phyloP scores from a whole-genome alignment of 2,888 invertebrate genomes.

The Neoscelio sp. region DNA sequence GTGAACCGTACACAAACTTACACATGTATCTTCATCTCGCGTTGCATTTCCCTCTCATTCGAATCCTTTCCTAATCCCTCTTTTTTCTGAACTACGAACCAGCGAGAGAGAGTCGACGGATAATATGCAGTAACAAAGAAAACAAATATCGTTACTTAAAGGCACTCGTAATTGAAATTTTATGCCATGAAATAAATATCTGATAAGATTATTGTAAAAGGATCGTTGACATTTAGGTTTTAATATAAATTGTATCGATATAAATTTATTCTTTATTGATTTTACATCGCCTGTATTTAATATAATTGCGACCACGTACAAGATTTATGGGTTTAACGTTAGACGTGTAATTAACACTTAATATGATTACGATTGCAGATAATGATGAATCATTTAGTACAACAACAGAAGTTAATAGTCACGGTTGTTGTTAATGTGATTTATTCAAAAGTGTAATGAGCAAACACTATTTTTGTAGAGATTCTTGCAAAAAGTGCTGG shows the following conservation, averaged over 20 bases:
- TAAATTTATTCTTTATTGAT: too few species aligned
- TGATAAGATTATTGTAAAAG: slow-evolving; percentile 18
- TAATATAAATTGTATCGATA: too few species aligned
- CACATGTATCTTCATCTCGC: slow-evolving; percentile 62
- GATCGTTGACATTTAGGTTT: background rate
- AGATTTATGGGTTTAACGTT: slow-evolving; percentile 59
- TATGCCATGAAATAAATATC: slow-evolving; percentile 23
- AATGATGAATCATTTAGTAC: slow-evolving; percentile 58
- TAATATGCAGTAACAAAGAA: slow-evolving; percentile 35
- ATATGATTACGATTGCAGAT: slow-evolving; percentile 61
- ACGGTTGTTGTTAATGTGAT: slow-evolving; percentile 53
- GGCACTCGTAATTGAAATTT: slow-evolving; percentile 24
- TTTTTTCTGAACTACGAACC: slow-evolving; percentile 57
- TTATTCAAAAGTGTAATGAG: slow-evolving; percentile 33
- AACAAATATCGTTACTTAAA: slow-evolving; percentile 30
- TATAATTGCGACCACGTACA: slow-evolving; percentile 47
- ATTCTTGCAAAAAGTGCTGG: slow-evolving; percentile 5
- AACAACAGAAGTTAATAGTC: slow-evolving; percentile 60
- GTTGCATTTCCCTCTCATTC: slow-evolving; percentile 68
- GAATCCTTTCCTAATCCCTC: slow-evolving; percentile 58
- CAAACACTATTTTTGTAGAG: slow-evolving; percentile 7
- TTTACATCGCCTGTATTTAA: slow-evolving; percentile 44
- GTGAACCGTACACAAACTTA: slow-evolving; percentile 41
- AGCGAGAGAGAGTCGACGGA: slow-evolving; percentile 44
- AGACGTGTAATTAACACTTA: slow-evolving; percentile 61